Evolutionary conservation across 2,888 invertebrate genomes (phyloP).

Genomic region (Ctenicera cuprea): DNA sequence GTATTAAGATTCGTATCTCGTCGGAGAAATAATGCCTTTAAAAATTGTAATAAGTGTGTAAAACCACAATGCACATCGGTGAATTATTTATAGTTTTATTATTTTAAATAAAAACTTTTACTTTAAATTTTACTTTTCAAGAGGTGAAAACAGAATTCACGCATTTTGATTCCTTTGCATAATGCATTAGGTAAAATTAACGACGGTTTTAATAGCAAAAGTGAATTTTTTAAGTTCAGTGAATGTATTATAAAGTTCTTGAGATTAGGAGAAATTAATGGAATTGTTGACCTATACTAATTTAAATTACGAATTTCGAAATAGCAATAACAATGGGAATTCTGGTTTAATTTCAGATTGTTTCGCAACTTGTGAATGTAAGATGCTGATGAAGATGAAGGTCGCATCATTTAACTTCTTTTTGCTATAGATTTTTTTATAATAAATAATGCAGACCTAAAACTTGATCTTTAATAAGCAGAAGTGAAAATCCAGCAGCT

Average conservation of each 20-base stretch:
- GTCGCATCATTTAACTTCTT: too few species aligned
- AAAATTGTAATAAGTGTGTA: neutral
- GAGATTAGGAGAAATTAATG: neutral
- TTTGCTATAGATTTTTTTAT: too few species aligned
- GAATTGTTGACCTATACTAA: neutral
- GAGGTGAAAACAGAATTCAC: slow-evolving; percentile 36
- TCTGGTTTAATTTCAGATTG: too few species aligned
- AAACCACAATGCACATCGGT: slow-evolving; percentile 5
- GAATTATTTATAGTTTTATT: slow-evolving; percentile 31
- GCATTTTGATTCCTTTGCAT: slow-evolving; percentile 36
- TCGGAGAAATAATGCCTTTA: neutral
- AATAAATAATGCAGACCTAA: too few species aligned
- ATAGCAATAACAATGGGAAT: too few species aligned
- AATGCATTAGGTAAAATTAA: slow-evolving; percentile 37
- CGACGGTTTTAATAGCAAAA: slow-evolving; percentile 36
- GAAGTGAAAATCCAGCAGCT: too few species aligned
- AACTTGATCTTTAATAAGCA: too few species aligned
- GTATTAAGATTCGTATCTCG: neutral
- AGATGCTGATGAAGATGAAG: too few species aligned
- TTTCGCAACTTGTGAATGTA: too few species aligned
- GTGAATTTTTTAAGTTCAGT: slow-evolving; percentile 21
- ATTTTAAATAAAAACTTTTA: slow-evolving; percentile 37
- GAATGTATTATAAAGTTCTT: neutral
- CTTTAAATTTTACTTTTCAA: slow-evolving; percentile 39
- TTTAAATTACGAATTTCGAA: neutral